Base-by-base conservation (phyloP, 1,140 invertebrate genomes). In the Cryptotermes secundus region DNA sequence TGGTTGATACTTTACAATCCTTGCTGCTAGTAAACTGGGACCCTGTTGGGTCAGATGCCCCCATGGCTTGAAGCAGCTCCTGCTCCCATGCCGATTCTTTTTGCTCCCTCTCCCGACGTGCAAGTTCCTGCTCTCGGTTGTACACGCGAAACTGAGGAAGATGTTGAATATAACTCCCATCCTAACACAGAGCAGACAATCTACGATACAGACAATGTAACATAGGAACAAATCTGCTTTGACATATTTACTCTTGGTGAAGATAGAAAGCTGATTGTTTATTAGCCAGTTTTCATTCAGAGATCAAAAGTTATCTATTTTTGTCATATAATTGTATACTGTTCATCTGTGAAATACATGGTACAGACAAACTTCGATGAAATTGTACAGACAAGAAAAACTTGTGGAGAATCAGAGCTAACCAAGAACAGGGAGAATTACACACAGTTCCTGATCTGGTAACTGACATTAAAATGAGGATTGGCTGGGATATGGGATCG, bases 81-180 rank as follows among this genome's bases (percentile, higher is more conserved):
- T 92, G 90, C 87, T 95, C 94, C 94, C 94, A 95, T 84, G 92
- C 92, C 86, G 91, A 90, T 88, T 95, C 94, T 87, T 95, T 95
- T 59, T 90, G 88, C 88, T 95, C 94, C 86, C 92, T 91, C 86
- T 93, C 92, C 79, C 91, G 88, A 34, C 91, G 90, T 83, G 92
- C 90, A 83, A 94, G 87, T 87, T 94, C 93, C 82, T 92, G 93
- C 87, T 95, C 94, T n/a, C 95, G 90, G 88, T 95, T 95, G 88
- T 95, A 95, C 10, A 93, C 91, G 34, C 92, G 92, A 87, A 95
- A 95, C 86, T 94, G 92, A 38, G 91, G 90, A 45, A 93, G 91
- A 31, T 83, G 83, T 81, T 87, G 86, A 35, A 87, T 79, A 59
- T 83, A 81, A 80, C 36, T 80, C 79, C 72, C 34, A 80, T 36